These are phyloP conservation scores for Liparis tanakae DNA, from an alignment of 2,797 vertebrate genomes.

Conservation along the genomic window DNA sequence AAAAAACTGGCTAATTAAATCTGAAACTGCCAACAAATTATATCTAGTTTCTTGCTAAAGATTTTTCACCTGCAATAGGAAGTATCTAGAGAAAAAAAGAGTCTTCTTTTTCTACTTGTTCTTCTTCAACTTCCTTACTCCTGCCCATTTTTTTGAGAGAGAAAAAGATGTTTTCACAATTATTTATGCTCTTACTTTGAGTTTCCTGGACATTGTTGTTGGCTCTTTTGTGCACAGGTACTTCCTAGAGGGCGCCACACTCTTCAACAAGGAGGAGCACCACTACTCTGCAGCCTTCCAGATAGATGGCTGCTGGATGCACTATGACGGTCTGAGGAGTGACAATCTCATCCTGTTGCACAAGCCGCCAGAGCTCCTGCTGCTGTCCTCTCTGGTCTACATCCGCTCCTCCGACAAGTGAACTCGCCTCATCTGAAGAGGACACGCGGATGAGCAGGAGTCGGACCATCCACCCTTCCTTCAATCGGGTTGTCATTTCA, in stretches of 20 bases:
- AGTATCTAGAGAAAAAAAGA: not conserved
- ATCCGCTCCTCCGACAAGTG: constrained; percentile 86
- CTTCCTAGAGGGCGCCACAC: constrained; percentile 89
- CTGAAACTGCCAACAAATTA: not conserved
- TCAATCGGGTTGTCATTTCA: constrained; percentile 1
- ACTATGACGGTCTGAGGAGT: constrained; percentile 88
- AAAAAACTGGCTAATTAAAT: not conserved
- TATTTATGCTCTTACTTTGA: not conserved
- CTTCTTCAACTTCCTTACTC: not conserved
- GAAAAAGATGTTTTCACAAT: not conserved
- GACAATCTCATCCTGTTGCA: constrained; percentile 90
- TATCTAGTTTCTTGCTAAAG: not conserved
- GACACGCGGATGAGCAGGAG: constrained; percentile 4
- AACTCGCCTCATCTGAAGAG: constrained; percentile 41
- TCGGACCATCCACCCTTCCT: not conserved
- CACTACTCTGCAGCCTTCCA: constrained; percentile 92
- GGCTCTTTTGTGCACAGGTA: constrained; percentile 78
- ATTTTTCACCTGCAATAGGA: not conserved
- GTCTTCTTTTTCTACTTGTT: too few species aligned
- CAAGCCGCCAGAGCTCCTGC: constrained; percentile 89
- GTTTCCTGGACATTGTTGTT: not conserved
- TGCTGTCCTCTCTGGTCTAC: constrained; percentile 89
- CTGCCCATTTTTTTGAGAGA: not conserved
- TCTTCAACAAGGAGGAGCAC: constrained; percentile 92
- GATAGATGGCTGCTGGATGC: constrained; percentile 89